phyloP scores from a whole-genome alignment of 2,888 invertebrate species.

The Poecilobothrus nobilitatus region DNA sequence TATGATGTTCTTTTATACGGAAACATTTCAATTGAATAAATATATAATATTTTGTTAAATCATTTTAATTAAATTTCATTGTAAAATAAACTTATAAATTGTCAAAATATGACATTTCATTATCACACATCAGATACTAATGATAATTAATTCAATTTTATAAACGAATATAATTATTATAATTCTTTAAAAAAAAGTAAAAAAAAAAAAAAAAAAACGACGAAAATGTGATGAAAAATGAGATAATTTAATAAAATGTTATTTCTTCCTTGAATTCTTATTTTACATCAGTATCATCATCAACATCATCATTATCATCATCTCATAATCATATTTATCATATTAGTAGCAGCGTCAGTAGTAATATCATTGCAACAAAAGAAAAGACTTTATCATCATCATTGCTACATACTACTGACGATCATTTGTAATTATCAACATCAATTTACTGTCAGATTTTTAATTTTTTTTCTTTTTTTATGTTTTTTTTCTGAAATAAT shows the following conservation, averaged over 20 bases:
- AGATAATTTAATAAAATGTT: no score
- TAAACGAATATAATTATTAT: no score
- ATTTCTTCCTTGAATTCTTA: no score
- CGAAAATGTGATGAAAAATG: no score
- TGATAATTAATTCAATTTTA: background rate
- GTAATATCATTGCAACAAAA: background rate
- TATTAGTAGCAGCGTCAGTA: background rate
- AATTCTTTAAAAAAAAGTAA: no score
- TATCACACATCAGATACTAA: background rate
- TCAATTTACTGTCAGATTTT: conserved; percentile 1
- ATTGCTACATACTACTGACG: background rate
- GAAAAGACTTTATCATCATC: background rate
- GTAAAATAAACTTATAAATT: background rate
- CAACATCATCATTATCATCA: background rate
- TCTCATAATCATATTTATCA: no score
- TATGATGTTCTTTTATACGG: no score
- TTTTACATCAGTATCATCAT: background rate
- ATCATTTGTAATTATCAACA: no score
- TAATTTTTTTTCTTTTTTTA: no score
- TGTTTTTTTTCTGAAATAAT: background rate
- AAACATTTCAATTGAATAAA: no score
- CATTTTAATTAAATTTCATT: background rate
- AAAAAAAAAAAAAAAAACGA: no score
- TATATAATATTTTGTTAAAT: no score
- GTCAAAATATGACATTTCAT: conserved; percentile 4